Conservation (phyloP, 2,113 vertebrate genomes). For the Plecotus auritus region DNA sequence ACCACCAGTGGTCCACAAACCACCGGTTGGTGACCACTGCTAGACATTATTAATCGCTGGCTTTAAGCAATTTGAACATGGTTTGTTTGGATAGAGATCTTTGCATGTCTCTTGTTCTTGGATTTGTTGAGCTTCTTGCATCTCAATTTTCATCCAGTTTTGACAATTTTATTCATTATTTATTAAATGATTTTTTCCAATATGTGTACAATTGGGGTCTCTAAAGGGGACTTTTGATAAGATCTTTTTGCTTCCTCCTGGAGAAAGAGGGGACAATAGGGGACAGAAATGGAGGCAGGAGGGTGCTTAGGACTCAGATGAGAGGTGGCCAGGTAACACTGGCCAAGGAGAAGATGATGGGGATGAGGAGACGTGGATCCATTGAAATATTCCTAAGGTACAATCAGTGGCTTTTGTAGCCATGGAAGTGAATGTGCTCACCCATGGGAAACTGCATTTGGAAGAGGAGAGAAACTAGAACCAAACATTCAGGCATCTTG, state of each 20-base stretch:
- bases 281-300: accelerated
- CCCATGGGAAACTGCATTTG: neutral
- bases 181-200: neutral
- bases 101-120: neutral
- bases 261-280: neutral
- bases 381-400: neutral
- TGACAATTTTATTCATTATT: neutral
- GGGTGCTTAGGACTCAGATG: neutral
- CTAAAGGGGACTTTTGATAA: neutral
- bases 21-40: too few species aligned
- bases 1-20: too few species aligned
- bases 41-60: too few species aligned
- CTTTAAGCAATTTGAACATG: too few species aligned
- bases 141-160: neutral
- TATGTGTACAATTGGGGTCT: neutral
- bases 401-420: accelerated
- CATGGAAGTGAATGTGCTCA: accelerated
- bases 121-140: neutral
- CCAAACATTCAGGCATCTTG: neutral
- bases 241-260: neutral
- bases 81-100: neutral
- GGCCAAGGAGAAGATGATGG: accelerated
- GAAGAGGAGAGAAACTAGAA: neutral
- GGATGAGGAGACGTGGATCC: accelerated
- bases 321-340: accelerated